Percentiles rank a stretch among this genome's conserved stretches.
phyloP scores from a whole-genome alignment of 1,140 invertebrate species.

The Triops cancriformis region DNA sequence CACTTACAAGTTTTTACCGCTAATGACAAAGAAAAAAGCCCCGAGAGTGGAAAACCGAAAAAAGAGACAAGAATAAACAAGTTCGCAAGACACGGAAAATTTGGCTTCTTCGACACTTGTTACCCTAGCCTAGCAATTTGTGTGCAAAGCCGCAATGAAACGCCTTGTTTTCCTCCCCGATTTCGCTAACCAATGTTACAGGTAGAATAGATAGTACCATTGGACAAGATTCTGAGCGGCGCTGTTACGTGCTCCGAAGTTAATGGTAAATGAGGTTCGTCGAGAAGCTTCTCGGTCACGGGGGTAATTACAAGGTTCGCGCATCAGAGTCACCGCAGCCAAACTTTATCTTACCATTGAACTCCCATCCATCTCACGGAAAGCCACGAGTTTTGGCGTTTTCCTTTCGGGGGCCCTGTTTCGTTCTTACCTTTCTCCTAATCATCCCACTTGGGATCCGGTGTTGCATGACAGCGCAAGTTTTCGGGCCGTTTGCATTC shows the following conservation, averaged over 20 bases:
- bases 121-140: neutral
- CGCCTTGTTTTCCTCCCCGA: neutral
- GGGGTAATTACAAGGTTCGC: neutral
- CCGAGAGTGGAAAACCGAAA: neutral
- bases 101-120: neutral
- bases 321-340: neutral
- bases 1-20: neutral
- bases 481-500: neutral
- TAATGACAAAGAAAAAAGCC: neutral
- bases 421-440: neutral
- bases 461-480: neutral
- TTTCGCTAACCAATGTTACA: neutral
- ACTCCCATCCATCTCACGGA: no score
- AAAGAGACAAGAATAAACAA: neutral
- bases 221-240: neutral
- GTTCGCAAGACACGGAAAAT: neutral
- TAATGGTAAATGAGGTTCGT: neutral
- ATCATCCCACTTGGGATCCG: neutral
- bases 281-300: neutral
- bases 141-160: constrained; percentile 1
- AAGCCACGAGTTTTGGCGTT: neutral
- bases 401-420: neutral
- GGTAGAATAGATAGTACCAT: neutral
- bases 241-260: no score
- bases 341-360: neutral